Evolutionary conservation across 2,797 vertebrate genomes (phyloP).

Genomic region (Neopelma chrysocephalum): DNA sequence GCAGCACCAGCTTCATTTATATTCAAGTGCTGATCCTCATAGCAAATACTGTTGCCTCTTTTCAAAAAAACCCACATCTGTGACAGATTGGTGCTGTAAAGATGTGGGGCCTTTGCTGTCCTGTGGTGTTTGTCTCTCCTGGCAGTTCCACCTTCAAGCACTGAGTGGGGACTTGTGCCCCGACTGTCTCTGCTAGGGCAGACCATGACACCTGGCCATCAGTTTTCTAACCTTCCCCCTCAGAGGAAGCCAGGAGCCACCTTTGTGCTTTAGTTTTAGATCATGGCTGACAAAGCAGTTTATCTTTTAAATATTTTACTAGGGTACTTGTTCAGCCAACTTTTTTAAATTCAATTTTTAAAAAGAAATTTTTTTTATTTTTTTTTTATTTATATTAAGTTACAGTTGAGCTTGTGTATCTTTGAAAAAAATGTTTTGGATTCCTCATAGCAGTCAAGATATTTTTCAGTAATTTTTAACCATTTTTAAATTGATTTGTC

Average conservation of each 20-base stretch:
- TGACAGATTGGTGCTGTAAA: background rate
- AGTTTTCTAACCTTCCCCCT: background rate
- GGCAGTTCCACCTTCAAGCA: background rate
- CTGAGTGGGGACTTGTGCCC: fast-evolving
- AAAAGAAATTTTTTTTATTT: background rate
- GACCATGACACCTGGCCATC: fast-evolving
- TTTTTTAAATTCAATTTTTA: background rate
- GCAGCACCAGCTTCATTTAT: background rate
- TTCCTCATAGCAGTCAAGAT: background rate
- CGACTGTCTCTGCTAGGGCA: background rate
- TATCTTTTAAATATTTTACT: background rate
- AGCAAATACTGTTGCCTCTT: background rate
- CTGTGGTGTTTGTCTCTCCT: background rate
- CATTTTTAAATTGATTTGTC: background rate
- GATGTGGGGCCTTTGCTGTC: background rate
- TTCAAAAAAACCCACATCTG: background rate
- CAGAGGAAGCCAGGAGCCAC: background rate
- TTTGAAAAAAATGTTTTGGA: background rate
- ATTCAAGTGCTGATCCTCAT: background rate
- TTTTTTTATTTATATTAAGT: background rate
- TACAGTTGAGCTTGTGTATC: background rate
- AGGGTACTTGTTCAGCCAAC: background rate
- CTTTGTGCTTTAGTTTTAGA: background rate
- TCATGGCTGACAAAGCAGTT: background rate
- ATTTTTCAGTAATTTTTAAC: background rate